A percentile compares a stretch with the other conserved stretches of the same genome.
phyloP scores from a whole-genome alignment of 2,113 vertebrate genomes.

The Cisticola juncidis region DNA sequence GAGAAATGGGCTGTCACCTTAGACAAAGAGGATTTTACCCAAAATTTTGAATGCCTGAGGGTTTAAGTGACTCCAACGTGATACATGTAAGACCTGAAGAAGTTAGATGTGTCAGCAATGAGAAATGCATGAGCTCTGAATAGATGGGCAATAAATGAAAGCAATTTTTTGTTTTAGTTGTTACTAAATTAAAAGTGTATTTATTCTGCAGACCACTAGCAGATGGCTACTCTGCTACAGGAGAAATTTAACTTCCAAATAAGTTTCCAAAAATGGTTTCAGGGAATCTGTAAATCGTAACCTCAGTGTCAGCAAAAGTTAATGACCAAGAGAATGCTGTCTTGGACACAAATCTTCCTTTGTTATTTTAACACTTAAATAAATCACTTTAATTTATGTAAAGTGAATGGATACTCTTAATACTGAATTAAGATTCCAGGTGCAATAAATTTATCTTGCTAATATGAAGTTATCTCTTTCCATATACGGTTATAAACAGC shows the following conservation, averaged over 20 bases:
- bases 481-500: not conserved
- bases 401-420: not conserved
- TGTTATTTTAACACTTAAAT: not conserved
- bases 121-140: not conserved
- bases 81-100: not conserved
- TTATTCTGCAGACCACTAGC: not conserved
- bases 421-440: not conserved
- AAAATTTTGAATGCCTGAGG: not conserved
- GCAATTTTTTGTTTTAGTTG: not conserved
- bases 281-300: not conserved
- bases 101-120: not conserved
- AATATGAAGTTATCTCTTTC: conserved; percentile 5
- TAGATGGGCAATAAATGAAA: not conserved
- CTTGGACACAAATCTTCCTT: not conserved
- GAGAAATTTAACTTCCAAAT: not conserved
- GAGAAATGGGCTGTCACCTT: not conserved
- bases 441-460: not conserved
- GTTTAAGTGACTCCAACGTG: not conserved
- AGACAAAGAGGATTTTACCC: not conserved
- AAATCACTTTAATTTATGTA: not conserved
- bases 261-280: not conserved
- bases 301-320: not conserved
- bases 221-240: not conserved
- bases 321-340: not conserved
- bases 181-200: not conserved